Evolutionary conservation across 2,797 vertebrate genomes (phyloP), one percentile per base, ranked within the genome.

Genomic region (Simalia tracyae): DNA sequence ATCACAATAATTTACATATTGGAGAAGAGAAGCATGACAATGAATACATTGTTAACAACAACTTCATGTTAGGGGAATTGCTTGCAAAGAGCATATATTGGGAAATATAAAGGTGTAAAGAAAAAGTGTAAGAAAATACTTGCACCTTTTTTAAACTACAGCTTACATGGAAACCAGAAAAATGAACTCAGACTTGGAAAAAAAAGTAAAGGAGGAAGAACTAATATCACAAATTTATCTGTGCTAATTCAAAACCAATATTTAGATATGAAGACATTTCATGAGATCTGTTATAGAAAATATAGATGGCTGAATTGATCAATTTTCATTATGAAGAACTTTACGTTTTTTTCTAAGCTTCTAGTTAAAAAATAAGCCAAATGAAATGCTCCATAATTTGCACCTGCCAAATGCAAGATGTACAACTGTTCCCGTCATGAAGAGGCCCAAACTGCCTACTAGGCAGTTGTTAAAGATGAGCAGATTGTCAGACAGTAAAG

Each of bases 91-190:
- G 42, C 36, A 81, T 42, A 81, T 81, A 46, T 24, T 81, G 72
- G 42, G 42, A 24, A 91, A 86, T 86, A 91, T 68, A 57, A 56
- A 91, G 72, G 72, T 81, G 72, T 81, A 81, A 46, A 46, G 72
- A 81, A 81, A 81, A 81, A 46, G 72, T 81, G 72, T 46, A 81
- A 81, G 36, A 81, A 81, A 81, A 81, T 24, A 46, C 4, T 81
- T 81, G 36, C 72, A 81, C 72, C 72, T 81, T 81, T 81, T 42
- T 68, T 76, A 76, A 76, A 10, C 72, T 81, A 46, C 19, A 81
- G 19, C 46, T 81, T 81, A 81, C 5, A 81, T 81, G 36, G 72
- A 46, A 81, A 81, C 72, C 5, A 19, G 9, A 81, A 9, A 81
- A 46, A 81, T 46, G 72, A 81, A 81, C 72, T 46, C 36, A 81